phyloP scores from a whole-genome alignment of 2,797 vertebrate species.

The Denticeps clupeoides region DNA sequence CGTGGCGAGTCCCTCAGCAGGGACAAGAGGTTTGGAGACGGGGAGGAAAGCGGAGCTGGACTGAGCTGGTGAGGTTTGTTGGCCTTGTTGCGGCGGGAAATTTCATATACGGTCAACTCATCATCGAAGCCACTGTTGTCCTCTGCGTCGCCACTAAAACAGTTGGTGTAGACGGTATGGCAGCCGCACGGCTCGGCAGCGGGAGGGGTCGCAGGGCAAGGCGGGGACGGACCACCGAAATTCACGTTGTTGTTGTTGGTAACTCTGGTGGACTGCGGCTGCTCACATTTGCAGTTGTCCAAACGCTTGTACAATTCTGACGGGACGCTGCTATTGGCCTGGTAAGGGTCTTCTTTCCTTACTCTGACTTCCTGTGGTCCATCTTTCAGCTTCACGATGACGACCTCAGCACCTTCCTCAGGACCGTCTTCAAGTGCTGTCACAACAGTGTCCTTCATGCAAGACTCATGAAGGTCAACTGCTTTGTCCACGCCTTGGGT shows the following conservation, averaged over 20 bases:
- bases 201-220: slow-evolving; percentile 40
- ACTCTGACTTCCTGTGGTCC: slow-evolving; percentile 49
- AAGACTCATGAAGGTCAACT: too few relatives aligned
- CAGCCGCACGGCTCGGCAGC: slow-evolving; percentile 73
- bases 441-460: slow-evolving; percentile 24
- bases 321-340: too few relatives aligned
- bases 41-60: slow-evolving; percentile 24
- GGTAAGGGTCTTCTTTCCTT: too few relatives aligned
- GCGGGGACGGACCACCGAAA: slow-evolving; percentile 10
- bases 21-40: slow-evolving; percentile 56
- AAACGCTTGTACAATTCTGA: slow-evolving; percentile 17
- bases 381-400: slow-evolving; percentile 62
- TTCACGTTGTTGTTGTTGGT: slow-evolving; percentile 19
- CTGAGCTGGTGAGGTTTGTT: slow-evolving; percentile 46
- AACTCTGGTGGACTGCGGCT: slow-evolving; percentile 54
- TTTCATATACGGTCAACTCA: slow-evolving; percentile 55
- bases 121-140: slow-evolving; percentile 58
- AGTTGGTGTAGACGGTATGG: slow-evolving; percentile 76
- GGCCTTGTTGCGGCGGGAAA: slow-evolving; percentile 46
- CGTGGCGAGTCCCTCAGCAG: slow-evolving; percentile 60
- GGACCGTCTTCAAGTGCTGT: slow-evolving; percentile 38
- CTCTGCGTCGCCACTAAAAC: slow-evolving; percentile 69
- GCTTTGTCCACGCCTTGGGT: too few relatives aligned
- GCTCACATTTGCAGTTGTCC: slow-evolving; percentile 48
- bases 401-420: slow-evolving; percentile 51